These are phyloP conservation scores for Karalla daura DNA, from an alignment of 2,797 vertebrate species.

Conservation along the genomic window DNA sequence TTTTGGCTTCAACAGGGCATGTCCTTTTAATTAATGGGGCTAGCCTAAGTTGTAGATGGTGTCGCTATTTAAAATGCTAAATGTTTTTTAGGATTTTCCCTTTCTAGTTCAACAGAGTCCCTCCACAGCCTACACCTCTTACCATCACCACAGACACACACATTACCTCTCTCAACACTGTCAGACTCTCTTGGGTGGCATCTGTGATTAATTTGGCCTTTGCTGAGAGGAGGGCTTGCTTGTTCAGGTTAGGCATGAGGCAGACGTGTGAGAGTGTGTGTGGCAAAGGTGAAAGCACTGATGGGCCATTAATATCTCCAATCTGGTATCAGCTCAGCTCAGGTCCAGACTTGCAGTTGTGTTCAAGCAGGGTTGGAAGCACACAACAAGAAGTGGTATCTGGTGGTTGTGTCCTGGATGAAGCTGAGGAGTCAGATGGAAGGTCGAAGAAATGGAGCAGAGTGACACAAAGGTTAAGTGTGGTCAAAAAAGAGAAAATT, in stretches of 20 bases:
- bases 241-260: conserved; percentile 6
- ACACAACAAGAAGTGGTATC: conserved; percentile 14
- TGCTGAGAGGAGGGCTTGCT: conserved; percentile 27
- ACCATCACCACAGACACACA: neutral
- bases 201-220: conserved; percentile 52
- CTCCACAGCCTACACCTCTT: too few relatives aligned
- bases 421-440: conserved; percentile 14
- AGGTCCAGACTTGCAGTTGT: neutral
- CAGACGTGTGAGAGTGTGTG: conserved; percentile 5
- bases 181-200: conserved; percentile 42
- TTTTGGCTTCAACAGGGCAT: conserved; percentile 61
- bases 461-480: neutral
- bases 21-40: conserved; percentile 76
- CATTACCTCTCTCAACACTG: conserved; percentile 13
- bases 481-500: neutral
- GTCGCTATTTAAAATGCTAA: conserved; percentile 68
- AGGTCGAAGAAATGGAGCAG: conserved; percentile 1
- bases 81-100: conserved; percentile 36
- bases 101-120: too few relatives aligned
- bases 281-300: conserved; percentile 14
- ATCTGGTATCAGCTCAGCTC: conserved; percentile 35
- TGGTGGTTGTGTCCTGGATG: conserved; percentile 17
- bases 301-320: conserved; percentile 50
- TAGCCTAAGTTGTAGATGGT: conserved; percentile 45
- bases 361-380: conserved; percentile 4